Evolutionary conservation across 2,113 vertebrate genomes (phyloP), one percentile per base, ranked within the genome.

Genomic region (Campylorhamphus procurvoides): DNA sequence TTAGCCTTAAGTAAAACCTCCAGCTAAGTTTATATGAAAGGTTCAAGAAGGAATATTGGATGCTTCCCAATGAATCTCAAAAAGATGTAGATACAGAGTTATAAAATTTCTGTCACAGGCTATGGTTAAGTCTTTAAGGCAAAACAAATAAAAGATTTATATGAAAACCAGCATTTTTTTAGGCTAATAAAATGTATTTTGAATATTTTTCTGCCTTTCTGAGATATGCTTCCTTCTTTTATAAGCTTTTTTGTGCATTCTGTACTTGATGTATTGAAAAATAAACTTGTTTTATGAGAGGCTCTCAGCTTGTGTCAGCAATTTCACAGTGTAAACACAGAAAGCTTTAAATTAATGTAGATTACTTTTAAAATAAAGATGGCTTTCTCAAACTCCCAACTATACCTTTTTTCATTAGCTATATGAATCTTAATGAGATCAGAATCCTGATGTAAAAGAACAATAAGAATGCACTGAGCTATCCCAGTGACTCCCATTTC

Each of bases 1-100:
- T 95, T 86, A 95, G 84, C 68, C 67, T 76, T 84, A 93, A 97
- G 52, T 75, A 91, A 95, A 91, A 94, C 81, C 73, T 74, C 89
- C 81, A 67, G 83, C 67, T 63, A 84, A 96, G 84, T 78, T 87
- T 87, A 92, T 81, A 64, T 68, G 92, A 95, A 87, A 90, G 60
- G 80, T 72, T 59, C 2, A 1, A 64, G 79, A n/a, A 72, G n/a
- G 37, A 95, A 95, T 84, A 84, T 81, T 92, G 88, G 83, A 68
- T 2, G 0, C 50, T 84, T 94, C 28, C 12, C 42, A 91, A 63
- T 42, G 25, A 84, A 64, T 84, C 50, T 68, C 37, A 84, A 93
- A 92, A 95, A 27, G 2, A 44, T 47, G n/a, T 60, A 77, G 58
- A n/a, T 87, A 60, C 69, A 46, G 31, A 76, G 27, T 73, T 56